Conservation (phyloP, 1,140 invertebrate genomes). For the Drosophila repletoides region DNA sequence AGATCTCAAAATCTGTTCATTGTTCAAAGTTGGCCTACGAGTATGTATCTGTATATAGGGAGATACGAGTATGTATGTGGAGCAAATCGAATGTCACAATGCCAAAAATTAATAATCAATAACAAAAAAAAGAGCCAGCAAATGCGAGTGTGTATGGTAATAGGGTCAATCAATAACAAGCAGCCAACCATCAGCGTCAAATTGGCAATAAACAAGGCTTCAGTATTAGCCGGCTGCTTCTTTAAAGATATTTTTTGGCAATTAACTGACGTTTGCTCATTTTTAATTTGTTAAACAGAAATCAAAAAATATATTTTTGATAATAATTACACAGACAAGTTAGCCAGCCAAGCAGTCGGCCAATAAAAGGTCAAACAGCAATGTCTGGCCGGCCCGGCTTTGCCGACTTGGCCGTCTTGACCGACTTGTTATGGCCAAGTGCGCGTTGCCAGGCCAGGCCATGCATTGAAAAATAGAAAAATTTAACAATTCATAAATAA, state of each 20-base stretch:
- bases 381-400: conserved; percentile 58
- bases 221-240: conserved; percentile 8
- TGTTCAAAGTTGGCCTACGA: no score
- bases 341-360: conserved; percentile 36
- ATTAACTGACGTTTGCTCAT: conserved; percentile 61
- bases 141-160: conserved; percentile 53
- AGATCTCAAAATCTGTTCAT: neutral
- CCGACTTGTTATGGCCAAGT: conserved; percentile 79
- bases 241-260: conserved; percentile 50
- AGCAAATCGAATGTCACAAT: conserved; percentile 69
- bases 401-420: conserved; percentile 54
- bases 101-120: conserved; percentile 68
- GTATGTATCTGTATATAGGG: neutral
- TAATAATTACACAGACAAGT: conserved; percentile 64
- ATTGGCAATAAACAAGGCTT: conserved; percentile 49
- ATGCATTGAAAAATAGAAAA: conserved; percentile 39
- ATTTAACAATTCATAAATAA: conserved; percentile 70
- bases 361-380: conserved; percentile 76
- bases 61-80: conserved; percentile 2
- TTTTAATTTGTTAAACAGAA: conserved; percentile 74
- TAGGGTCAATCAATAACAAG: conserved; percentile 64
- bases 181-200: conserved; percentile 24
- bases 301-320: conserved; percentile 66
- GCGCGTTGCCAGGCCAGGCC: conserved; percentile 30
- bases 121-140: conserved; percentile 17